Percentiles rank a stretch among this genome's conserved stretches.
Evolutionary conservation across 2,888 invertebrate genomes (phyloP).

Genomic region (Atrina japonica): DNA sequence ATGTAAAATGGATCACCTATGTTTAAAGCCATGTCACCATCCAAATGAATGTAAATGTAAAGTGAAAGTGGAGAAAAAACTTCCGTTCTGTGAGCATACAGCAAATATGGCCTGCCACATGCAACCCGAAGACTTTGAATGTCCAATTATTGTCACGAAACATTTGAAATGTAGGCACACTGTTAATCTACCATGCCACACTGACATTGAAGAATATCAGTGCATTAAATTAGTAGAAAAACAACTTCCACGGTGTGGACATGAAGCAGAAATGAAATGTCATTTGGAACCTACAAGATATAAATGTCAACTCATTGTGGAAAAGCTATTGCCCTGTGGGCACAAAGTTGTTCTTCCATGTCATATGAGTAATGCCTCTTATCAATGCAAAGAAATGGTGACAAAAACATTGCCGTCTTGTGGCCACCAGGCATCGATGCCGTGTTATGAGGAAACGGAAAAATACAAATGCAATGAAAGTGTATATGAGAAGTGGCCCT

Average conservation of each 20-base stretch:
- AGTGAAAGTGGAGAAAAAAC: neutral
- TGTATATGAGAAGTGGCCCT: no score
- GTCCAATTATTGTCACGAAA: conserved; percentile 13
- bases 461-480: no score
- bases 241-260: conserved; percentile 19
- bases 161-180: conserved; percentile 2
- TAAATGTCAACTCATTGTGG: no score
- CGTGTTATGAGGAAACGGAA: no score
- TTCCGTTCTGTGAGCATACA: conserved; percentile 16
- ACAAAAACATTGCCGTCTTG: no score
- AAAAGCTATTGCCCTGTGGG: no score
- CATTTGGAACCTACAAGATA: no score
- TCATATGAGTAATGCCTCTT: no score
- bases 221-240: conserved; percentile 8
- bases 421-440: no score
- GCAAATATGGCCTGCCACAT: neutral
- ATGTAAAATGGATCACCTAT: conserved; percentile 25
- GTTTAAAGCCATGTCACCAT: conserved; percentile 28
- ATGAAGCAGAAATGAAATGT: conserved; percentile 24
- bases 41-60: conserved; percentile 22
- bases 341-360: no score
- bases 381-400: neutral
- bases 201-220: neutral
- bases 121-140: neutral
- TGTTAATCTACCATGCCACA: conserved; percentile 1